phyloP scores from a whole-genome alignment of 2,888 invertebrate species.

The Drosophila infuscata region DNA sequence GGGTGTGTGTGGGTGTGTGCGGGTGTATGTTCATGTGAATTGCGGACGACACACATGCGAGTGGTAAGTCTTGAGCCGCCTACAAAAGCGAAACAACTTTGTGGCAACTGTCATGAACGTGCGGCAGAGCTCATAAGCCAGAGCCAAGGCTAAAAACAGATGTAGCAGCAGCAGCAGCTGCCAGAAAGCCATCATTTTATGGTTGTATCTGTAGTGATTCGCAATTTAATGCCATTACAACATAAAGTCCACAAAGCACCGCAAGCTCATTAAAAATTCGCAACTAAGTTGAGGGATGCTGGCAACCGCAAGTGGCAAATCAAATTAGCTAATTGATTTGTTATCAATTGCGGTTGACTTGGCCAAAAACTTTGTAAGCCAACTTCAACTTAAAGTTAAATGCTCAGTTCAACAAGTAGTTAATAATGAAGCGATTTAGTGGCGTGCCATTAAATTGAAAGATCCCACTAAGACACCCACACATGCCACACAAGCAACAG shows the following conservation, averaged over 20 bases:
- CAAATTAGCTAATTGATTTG: conserved; percentile 66
- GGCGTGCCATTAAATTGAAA: conserved; percentile 57
- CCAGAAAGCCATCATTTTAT: conserved; percentile 2
- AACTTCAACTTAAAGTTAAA: conserved; percentile 67
- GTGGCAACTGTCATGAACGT: conserved; percentile 40
- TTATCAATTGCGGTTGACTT: conserved; percentile 58
- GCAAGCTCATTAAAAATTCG: conserved; percentile 46
- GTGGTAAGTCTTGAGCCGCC: conserved; percentile 50
- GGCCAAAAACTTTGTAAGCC: conserved; percentile 39
- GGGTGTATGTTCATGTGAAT: conserved; percentile 1
- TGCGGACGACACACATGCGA: conserved; percentile 35
- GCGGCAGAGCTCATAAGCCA: conserved; percentile 47
- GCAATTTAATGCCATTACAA: conserved; percentile 22
- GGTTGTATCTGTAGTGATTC: conserved; percentile 14
- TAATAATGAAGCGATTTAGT: conserved; percentile 77
- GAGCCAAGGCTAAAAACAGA: conserved; percentile 14
- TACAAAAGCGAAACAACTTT: conserved; percentile 37
- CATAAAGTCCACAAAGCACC: conserved; percentile 22
- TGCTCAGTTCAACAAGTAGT: conserved; percentile 76
- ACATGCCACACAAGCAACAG: conserved; percentile 12
- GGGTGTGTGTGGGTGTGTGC: not conserved
- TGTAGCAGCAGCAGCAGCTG: not conserved
- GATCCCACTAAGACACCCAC: conserved; percentile 9
- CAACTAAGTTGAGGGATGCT: not conserved
- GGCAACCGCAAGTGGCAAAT: conserved; percentile 45